These are phyloP conservation scores for Rotaria magnacalcarata DNA, from an alignment of 2,888 invertebrate species.

Conservation along the genomic window DNA sequence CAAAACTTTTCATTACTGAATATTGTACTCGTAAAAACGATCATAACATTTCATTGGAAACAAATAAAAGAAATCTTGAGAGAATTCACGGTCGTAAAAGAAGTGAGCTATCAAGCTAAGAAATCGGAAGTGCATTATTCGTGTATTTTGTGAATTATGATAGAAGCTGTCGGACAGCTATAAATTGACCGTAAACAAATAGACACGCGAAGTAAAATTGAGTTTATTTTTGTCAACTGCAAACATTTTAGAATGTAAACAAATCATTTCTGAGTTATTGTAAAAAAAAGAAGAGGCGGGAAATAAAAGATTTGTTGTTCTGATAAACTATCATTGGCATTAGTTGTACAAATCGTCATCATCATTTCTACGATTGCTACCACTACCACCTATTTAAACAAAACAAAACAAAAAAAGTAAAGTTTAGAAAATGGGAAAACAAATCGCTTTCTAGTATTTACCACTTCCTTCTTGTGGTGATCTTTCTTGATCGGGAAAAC, in stretches of 20 bases:
- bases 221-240: no score
- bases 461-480: background rate
- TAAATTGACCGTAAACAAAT: no score
- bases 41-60: background rate
- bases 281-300: background rate
- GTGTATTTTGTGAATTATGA: no score
- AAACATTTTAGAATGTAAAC: background rate
- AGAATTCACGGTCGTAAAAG: no score
- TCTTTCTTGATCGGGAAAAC: slow-evolving; percentile 1
- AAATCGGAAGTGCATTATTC: no score
- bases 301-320: background rate
- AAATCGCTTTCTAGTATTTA: background rate
- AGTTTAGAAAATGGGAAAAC: background rate
- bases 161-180: no score
- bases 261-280: background rate
- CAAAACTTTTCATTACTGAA: background rate
- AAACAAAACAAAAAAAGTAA: background rate
- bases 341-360: background rate
- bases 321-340: background rate
- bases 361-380: background rate
- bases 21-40: background rate
- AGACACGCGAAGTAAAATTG: no score
- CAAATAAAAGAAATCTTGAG: background rate
- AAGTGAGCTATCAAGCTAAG: no score
- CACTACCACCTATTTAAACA: background rate